Evolutionary conservation across 2,888 invertebrate species (phyloP).

Genomic region (Cephus pygmeus): DNA sequence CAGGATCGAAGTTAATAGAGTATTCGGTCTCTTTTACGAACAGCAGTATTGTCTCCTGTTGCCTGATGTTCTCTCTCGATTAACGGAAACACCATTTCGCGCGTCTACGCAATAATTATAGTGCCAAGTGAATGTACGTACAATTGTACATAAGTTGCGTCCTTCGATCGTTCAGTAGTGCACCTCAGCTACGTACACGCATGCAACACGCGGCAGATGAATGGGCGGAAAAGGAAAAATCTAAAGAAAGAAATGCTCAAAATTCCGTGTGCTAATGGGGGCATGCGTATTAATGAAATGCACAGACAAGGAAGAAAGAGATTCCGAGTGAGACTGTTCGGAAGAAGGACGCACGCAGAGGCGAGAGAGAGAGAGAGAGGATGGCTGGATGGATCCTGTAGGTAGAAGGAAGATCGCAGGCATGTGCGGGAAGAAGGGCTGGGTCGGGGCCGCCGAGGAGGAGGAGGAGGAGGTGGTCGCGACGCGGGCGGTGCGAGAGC

Average conservation of each 20-base stretch:
- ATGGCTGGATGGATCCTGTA: background rate
- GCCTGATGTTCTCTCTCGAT: too few species aligned
- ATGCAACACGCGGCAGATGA: background rate
- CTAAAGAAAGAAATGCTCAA: background rate
- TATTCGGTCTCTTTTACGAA: background rate
- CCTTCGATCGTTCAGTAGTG: background rate
- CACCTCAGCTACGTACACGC: background rate
- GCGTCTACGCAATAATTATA: background rate
- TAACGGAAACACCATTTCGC: background rate
- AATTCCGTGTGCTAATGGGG: too few species aligned
- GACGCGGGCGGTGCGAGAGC: slow-evolving; percentile 15
- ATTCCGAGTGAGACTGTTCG: too few species aligned
- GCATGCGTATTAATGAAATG: background rate
- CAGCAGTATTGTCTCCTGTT: background rate
- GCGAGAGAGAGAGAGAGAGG: too few species aligned
- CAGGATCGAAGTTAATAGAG: background rate
- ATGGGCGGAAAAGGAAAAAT: background rate
- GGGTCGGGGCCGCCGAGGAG: background rate
- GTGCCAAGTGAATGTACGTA: too few species aligned
- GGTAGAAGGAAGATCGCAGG: background rate
- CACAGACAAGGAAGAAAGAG: background rate
- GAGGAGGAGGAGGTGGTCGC: background rate
- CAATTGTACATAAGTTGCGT: too few species aligned
- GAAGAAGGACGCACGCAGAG: too few species aligned
- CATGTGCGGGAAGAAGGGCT: background rate